Base-by-base conservation (phyloP, 35 echinoderm and acorn worm species). In the Eucidaris tribuloides region DNA sequence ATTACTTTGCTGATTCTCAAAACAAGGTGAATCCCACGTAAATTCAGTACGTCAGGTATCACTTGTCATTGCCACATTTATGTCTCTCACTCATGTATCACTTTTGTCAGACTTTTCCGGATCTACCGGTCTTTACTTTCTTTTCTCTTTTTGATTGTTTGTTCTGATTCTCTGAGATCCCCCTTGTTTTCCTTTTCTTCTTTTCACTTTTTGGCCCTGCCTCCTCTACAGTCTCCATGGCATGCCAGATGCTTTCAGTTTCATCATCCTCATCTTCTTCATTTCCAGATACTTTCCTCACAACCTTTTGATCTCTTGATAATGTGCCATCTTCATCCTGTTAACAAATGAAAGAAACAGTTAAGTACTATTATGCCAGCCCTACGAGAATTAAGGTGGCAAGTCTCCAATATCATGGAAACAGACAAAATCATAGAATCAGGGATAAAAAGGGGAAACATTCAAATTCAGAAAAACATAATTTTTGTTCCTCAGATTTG, bases 211-310 rank as follows among this genome's bases (percentile, higher is more conserved):
- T 71, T 70, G 33, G 79, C 1, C 46, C 42, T 40, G 72, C 39
- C 24, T 78, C 71, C 2, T 45, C 64, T 2, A 77, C 79, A 11
- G 74, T 66, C 79, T 93, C 82, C 85, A 93, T 79, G 18, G 68
- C 58, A 31, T 65, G 42, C 90, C 90, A 93, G 29, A 93, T 45
- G 7, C 65, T 74, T 62, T 88, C 85, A 40, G 30, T 65, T 39
- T 77, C 90, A 49, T 88, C 84, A 33, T 87, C 90, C 13, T 59
- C 79, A 2, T 77, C 42, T 15, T 74, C 84, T 27, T 22, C 68
- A 0, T n/a, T n/a, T n/a, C n/a, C n/a, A n/a, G n/a, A n/a, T n/a
- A 45, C 50, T 66, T 22, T 42, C 36, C 77, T 37, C 18, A 40
- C 76, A 9, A 19, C 34, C 27, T 54, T 78, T 30, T 79, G 29